These are phyloP conservation scores for Serrognathus titanus DNA, from an alignment of 2,888 invertebrate species.

Conservation along the genomic window DNA sequence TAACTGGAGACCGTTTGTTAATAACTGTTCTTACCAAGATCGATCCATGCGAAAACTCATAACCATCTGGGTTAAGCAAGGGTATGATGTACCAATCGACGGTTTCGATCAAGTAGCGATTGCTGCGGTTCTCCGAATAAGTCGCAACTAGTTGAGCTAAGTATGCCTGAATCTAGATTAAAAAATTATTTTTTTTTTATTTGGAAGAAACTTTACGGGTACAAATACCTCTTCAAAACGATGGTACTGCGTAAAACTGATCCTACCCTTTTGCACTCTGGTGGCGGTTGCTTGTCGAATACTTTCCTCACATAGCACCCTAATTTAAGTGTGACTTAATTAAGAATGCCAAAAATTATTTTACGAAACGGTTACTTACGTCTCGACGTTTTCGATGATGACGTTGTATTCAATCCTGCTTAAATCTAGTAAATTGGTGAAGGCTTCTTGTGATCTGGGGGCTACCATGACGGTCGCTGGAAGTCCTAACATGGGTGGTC, in stretches of 20 bases:
- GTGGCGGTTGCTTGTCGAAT: slow-evolving; percentile 20
- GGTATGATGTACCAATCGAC: slow-evolving; percentile 53
- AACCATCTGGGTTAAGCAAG: slow-evolving; percentile 55
- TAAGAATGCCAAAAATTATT: slow-evolving; percentile 38
- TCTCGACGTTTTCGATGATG: slow-evolving; percentile 10
- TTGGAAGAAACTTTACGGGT: not conserved
- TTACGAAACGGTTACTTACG: slow-evolving; percentile 29
- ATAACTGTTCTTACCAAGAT: too few species aligned
- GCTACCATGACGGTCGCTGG: slow-evolving; percentile 1
- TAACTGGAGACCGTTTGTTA: too few species aligned
- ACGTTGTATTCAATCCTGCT: not conserved
- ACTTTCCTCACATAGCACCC: slow-evolving; percentile 2
- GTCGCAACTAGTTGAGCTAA: slow-evolving; percentile 30
- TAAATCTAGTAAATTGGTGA: not conserved
- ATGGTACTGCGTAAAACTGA: slow-evolving; percentile 48
- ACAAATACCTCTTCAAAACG: slow-evolving; percentile 36
- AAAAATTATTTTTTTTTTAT: not conserved
- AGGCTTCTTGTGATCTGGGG: not conserved
- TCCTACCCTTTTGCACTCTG: slow-evolving; percentile 45
- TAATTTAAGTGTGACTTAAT: not conserved
- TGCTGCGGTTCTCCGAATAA: slow-evolving; percentile 36
- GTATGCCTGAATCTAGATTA: slow-evolving; percentile 43
- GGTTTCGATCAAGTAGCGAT: slow-evolving; percentile 40
- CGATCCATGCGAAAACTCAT: slow-evolving; percentile 46
- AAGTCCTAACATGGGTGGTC: not conserved